A percentile compares a stretch with the other conserved stretches of the same genome.
Evolutionary conservation across 2,797 vertebrate genomes (phyloP).

Genomic region (Megalops cyprinoides): DNA sequence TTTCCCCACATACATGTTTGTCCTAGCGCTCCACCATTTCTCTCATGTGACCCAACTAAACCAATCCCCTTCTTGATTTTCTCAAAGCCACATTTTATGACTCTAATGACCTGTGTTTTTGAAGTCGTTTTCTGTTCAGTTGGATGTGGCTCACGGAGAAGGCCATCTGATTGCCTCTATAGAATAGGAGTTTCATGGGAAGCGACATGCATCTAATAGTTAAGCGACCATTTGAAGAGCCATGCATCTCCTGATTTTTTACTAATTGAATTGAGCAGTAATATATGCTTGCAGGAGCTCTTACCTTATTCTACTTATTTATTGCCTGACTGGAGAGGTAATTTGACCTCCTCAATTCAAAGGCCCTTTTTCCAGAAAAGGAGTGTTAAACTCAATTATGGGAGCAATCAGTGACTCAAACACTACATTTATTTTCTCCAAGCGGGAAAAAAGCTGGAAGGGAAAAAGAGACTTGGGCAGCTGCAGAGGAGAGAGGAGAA

Average conservation of each 20-base stretch:
- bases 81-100: constrained; percentile 1
- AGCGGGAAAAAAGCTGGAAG: too few relatives aligned
- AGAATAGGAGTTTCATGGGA: constrained; percentile 57
- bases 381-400: constrained; percentile 83
- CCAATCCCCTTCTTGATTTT: constrained; percentile 14
- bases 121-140: constrained; percentile 22
- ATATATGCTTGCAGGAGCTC: constrained; percentile 74
- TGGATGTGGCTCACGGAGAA: constrained; percentile 32
- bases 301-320: constrained; percentile 86
- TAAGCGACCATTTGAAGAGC: constrained; percentile 38
- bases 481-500: neutral
- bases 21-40: too few relatives aligned
- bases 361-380: constrained; percentile 71
- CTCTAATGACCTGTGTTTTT: constrained; percentile 34
- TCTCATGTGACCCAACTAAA: neutral
- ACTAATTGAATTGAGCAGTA: constrained; percentile 29
- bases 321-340: constrained; percentile 81
- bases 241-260: constrained; percentile 27
- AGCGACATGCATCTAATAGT: constrained; percentile 56
- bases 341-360: constrained; percentile 81
- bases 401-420: constrained; percentile 78
- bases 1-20: too few relatives aligned
- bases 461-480: neutral
- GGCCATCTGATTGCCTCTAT: constrained; percentile 44
- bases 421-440: constrained; percentile 72